These are phyloP conservation scores for Hirtodrosophila histrioides DNA, from an alignment of 2,888 invertebrate genomes.

Conservation along the genomic window DNA sequence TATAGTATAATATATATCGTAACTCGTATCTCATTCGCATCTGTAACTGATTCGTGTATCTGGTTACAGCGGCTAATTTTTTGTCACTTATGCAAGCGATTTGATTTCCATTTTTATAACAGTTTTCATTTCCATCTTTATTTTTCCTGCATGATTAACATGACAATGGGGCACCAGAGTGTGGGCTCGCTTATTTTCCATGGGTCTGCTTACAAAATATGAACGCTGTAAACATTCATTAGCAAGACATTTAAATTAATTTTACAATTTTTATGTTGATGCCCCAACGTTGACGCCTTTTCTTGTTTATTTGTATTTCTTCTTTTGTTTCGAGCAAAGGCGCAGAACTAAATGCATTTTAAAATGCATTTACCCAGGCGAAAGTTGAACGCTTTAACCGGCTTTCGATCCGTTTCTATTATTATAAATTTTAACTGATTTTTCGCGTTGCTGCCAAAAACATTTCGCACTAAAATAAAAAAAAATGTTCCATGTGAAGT, in stretches of 20 bases:
- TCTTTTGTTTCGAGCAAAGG: not conserved
- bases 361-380: conserved; percentile 15
- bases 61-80: conserved; percentile 61
- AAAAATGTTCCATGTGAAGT: conserved; percentile 23
- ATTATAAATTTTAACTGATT: conserved; percentile 16
- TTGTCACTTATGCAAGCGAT: conserved; percentile 67
- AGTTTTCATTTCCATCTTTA: conserved; percentile 33
- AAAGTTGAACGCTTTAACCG: conserved; percentile 26
- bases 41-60: conserved; percentile 22
- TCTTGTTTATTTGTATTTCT: conserved; percentile 15
- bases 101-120: conserved; percentile 30
- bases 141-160: conserved; percentile 55
- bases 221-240: conserved; percentile 68
- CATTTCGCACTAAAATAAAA: conserved; percentile 34
- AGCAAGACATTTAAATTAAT: conserved; percentile 79
- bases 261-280: conserved; percentile 52
- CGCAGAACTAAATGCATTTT: conserved; percentile 2
- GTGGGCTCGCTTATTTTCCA: conserved; percentile 3
- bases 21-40: conserved; percentile 36
- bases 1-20: too few relatives aligned
- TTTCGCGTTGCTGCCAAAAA: conserved; percentile 31
- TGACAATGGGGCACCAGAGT: conserved; percentile 48
- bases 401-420: conserved; percentile 2
- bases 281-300: conserved; percentile 4
- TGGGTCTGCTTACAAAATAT: conserved; percentile 42